Percentiles rank a stretch among this genome's conserved stretches.
phyloP scores from a whole-genome alignment of 1,140 invertebrate genomes.

The Eumeta japonica region DNA sequence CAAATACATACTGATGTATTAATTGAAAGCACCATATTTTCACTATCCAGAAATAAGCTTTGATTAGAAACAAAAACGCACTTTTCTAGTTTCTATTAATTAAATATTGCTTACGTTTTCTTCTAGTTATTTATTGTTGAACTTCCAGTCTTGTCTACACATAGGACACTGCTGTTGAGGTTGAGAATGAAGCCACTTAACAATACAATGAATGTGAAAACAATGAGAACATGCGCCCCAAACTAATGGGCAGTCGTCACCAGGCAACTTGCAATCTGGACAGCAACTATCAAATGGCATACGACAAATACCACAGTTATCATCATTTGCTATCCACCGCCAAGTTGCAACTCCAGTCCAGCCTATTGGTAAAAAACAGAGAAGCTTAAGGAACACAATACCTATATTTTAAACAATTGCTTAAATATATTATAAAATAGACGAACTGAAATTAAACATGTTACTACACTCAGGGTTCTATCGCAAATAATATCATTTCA shows the following conservation, averaged over 20 bases:
- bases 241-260: conserved; percentile 97
- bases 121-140: conserved; percentile 76
- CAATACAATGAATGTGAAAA: conserved; percentile 99
- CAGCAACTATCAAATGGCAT: conserved; percentile 99
- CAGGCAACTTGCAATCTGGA: conserved; percentile 96
- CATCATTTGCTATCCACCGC: conserved; percentile 98
- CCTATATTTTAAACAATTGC: conserved; percentile 5
- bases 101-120: too few relatives aligned
- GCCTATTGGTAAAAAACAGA: conserved; percentile 47
- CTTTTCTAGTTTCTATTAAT: too few relatives aligned
- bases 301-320: conserved; percentile 98
- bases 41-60: too few relatives aligned
- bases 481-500: conserved; percentile 5
- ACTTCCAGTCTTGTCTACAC: conserved; percentile 99
- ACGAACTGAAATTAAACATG: too few relatives aligned
- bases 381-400: background rate
- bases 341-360: conserved; percentile 96
- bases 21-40: too few relatives aligned
- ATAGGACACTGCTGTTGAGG: conserved; percentile 97
- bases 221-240: conserved; percentile 99
- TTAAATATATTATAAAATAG: conserved; percentile 3
- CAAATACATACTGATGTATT: too few relatives aligned
- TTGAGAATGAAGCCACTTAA: conserved; percentile 98
- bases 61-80: too few relatives aligned
- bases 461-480: too few relatives aligned